phyloP scores from a whole-genome alignment of 2,888 invertebrate genomes.

The Thalpophila matura region DNA sequence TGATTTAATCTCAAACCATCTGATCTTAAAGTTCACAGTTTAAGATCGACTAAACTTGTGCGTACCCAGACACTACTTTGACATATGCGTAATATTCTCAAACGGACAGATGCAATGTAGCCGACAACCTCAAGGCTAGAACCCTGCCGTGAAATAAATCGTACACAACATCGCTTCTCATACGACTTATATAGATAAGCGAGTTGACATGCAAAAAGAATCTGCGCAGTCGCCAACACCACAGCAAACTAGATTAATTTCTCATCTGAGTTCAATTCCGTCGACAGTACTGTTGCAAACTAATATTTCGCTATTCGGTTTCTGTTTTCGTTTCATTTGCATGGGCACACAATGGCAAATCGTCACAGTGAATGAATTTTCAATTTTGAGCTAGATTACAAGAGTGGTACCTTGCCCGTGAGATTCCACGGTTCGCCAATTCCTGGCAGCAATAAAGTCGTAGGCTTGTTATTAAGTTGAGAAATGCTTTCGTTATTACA shows the following conservation, averaged over 20 bases:
- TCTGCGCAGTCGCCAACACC: conserved; percentile 62
- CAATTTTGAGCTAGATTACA: conserved; percentile 64
- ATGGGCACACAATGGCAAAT: conserved; percentile 61
- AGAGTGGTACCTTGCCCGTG: conserved; percentile 42
- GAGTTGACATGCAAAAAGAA: conserved; percentile 69
- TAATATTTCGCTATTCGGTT: conserved; percentile 70
- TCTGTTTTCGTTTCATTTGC: conserved; percentile 75
- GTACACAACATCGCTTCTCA: conserved; percentile 64
- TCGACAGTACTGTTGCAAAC: conserved; percentile 60
- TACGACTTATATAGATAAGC: conserved; percentile 61
- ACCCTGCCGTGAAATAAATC: conserved; percentile 80
- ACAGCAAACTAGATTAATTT: conserved; percentile 69
- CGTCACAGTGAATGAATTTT: conserved; percentile 65
- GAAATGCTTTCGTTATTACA: conserved; percentile 64
- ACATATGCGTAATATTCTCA: conserved; percentile 75
- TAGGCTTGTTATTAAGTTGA: conserved; percentile 48
- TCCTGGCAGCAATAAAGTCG: conserved; percentile 42
- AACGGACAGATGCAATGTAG: conserved; percentile 75
- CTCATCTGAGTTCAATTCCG: conserved; percentile 69
- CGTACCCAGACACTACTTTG: conserved; percentile 58
- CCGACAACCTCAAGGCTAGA: conserved; percentile 72
- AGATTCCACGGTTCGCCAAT: conserved; percentile 56
- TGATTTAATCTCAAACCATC: conserved; percentile 49
- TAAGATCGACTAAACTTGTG: conserved; percentile 31
- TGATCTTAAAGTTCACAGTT: conserved; percentile 62